phyloP scores from a whole-genome alignment of 1,140 invertebrate species.

The Drosophila kurseongensis region DNA sequence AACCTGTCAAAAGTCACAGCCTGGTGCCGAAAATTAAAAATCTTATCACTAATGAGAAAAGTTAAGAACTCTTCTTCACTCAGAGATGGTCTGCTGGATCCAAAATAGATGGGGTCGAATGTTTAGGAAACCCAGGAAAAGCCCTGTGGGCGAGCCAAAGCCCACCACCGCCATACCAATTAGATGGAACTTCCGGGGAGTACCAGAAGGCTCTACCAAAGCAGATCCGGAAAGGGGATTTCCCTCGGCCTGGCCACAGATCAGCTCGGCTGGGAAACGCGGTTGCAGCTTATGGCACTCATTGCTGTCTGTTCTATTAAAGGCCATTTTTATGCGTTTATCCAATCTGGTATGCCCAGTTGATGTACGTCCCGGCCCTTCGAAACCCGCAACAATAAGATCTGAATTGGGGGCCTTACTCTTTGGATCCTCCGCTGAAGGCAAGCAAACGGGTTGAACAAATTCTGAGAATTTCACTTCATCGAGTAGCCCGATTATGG shows the following conservation, averaged over 20 bases:
- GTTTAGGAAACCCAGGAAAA: neutral
- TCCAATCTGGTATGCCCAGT: neutral
- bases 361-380: neutral
- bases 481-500: constrained; percentile 7
- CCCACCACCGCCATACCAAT: neutral
- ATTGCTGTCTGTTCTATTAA: neutral
- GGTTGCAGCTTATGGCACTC: neutral
- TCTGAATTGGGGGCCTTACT: no score
- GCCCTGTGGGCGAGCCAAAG: neutral
- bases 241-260: neutral
- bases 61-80: constrained; percentile 8
- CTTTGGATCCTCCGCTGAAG: neutral
- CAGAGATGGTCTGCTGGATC: neutral
- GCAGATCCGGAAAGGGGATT: neutral
- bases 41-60: constrained; percentile 33
- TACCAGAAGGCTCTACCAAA: neutral
- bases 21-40: constrained; percentile 17
- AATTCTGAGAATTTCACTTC: constrained; percentile 10
- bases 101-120: constrained; percentile 7
- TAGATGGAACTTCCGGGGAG: neutral
- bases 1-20: constrained; percentile 24
- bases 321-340: constrained; percentile 16
- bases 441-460: constrained; percentile 36
- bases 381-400: constrained; percentile 7
- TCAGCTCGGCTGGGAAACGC: neutral